Base-by-base conservation (phyloP, 2,888 invertebrate species). In the Iselma pallidipennis region DNA sequence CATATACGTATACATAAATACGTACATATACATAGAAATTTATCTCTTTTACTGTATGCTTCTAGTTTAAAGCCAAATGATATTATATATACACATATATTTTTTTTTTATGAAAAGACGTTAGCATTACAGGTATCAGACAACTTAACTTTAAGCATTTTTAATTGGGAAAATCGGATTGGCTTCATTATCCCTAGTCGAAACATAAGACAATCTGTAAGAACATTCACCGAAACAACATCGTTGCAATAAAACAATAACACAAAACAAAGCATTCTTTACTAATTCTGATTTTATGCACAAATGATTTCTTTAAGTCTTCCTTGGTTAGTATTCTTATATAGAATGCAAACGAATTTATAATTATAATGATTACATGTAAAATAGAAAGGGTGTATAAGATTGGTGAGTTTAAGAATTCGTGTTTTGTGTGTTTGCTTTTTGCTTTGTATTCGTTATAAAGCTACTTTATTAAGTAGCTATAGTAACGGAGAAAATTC, bases 101-200 rank as follows among this genome's bases (percentile, higher is more conserved):
- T 23, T 45, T 12, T 19, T 19, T 45, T 10, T 12, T 9, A 45
- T 21, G 7, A 21, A 21, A 21, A 21, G 12, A 45, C 21, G 21
- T 25, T 53, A 59, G 52, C 12, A 52, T 52, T 56, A 59, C 62
- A 58, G 62, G 63, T 75, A 77, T 74, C 71, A 70, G 69, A 71
- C 73, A 65, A 70, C 72, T 76, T 69, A 65, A 73, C 63, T 73
- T 71, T 61, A 70, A 75, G 74, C 74, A 79, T 82, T 82, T 83
- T 82, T 82, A 83, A 83, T 82, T 83, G 82, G 81, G 78, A 78
- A 81, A 82, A 83, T 82, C 82, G 81, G 82, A 82, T 82, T 82
- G 76, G 72, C 73, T 78, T 82, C 82, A 82, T 82, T 82, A 82
- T 81, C 80, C 76, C 71, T 70, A 72, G 74, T 74, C 68, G 61